These are phyloP conservation scores for Orthosia gothica DNA, from an alignment of 2,888 invertebrate genomes.

Conservation along the genomic window DNA sequence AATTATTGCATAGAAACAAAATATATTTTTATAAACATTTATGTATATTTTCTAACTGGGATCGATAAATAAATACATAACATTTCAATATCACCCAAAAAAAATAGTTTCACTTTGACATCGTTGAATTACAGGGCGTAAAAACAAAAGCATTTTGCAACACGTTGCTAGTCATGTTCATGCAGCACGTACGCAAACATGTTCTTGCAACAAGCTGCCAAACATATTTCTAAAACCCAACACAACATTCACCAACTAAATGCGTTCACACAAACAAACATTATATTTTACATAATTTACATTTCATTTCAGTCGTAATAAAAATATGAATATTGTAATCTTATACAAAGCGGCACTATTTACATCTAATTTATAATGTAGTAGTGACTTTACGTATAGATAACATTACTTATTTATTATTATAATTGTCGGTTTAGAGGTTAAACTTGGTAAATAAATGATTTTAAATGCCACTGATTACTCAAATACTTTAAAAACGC, in stretches of 20 bases:
- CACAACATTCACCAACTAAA: conserved; percentile 80
- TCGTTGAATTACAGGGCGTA: not conserved
- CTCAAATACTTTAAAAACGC: not conserved
- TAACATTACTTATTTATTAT: conserved; percentile 55
- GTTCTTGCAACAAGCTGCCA: not conserved
- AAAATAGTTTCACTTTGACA: conserved; percentile 23
- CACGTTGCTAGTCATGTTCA: conserved; percentile 1
- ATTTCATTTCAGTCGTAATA: conserved; percentile 86
- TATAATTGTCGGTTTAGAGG: conserved; percentile 42
- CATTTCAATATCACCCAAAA: conserved; percentile 7
- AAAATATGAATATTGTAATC: conserved; percentile 79
- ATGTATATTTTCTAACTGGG: not conserved
- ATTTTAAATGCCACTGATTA: not conserved
- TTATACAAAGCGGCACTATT: conserved; percentile 73
- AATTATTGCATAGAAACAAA: not conserved
- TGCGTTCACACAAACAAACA: conserved; percentile 74
- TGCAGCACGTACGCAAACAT: not conserved
- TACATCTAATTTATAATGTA: conserved; percentile 70
- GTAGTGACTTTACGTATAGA: conserved; percentile 68
- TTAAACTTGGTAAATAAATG: conserved; percentile 28
- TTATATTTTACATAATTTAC: conserved; percentile 84
- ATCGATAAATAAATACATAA: not conserved
- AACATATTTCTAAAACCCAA: conserved; percentile 48
- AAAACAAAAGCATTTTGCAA: conserved; percentile 13
- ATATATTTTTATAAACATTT: not conserved